Evolutionary conservation across 1,140 invertebrate genomes (phyloP), one percentile per base, ranked within the genome.

Genomic region (Bombus impatiens): DNA sequence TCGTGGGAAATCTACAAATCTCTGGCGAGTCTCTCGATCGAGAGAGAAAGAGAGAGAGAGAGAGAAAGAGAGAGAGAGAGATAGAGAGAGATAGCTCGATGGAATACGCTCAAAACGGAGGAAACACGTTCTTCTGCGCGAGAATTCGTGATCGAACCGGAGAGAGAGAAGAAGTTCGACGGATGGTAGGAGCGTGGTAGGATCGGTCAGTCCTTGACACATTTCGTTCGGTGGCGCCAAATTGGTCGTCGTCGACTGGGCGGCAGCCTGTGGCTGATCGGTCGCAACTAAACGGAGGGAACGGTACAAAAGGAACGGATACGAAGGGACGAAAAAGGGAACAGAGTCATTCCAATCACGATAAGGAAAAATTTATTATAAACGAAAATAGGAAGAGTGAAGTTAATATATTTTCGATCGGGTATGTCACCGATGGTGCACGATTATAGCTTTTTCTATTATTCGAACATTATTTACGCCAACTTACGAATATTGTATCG

Each of bases 141-240:
- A 44, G n/a, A 28, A 35, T 35, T 65, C 67, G 42, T 2, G 78
- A 82, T 84, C 77, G 76, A 47, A 25, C 44, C 53, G 28, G 28
- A 65, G 62, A 40, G 62, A 59, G 35, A 32, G 42, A 40, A 65
- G 71, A 74, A 37, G 68, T 85, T 83, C 82, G 78, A 75, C 59
- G 81, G 85, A 90, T 87, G 77, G 82, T 70, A 74, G 78, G 57
- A 74, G 76, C 84, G 84, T 80, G 89, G 65, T 67, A 62, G 65
- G 79, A 88, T 91, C 87, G 86, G n/a, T 77, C 88, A 91, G 91
- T 90, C 94, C 94, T 94, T 95, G 94, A 95, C 94, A 94, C 93
- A 94, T 93, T 94, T 94, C 86, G 85, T 86, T 88, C 80, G 87
- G 79, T 92, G 93, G 93, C 94, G 94, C 92, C 93, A 94, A 94